phyloP scores from a whole-genome alignment of 2,113 vertebrate genomes.

The Myrmophylax atrothorax region DNA sequence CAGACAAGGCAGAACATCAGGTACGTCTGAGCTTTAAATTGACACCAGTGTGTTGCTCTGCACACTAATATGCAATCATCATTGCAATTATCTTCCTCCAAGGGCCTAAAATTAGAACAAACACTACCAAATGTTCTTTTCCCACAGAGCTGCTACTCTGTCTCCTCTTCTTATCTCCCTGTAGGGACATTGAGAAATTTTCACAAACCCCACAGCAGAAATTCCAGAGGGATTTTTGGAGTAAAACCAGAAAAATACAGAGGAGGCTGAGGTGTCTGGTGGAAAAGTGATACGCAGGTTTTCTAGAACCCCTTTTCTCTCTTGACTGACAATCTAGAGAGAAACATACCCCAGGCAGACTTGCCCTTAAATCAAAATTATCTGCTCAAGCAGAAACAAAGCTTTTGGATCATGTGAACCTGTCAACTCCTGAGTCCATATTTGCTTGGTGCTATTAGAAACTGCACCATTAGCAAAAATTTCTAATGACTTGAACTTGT shows the following conservation, averaged over 20 bases:
- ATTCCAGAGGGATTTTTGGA: not conserved
- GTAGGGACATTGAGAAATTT: not conserved
- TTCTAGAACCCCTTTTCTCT: not conserved
- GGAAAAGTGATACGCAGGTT: not conserved
- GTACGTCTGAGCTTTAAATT: not conserved
- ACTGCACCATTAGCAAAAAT: not conserved
- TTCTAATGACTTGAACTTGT: not conserved
- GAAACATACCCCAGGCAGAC: not conserved
- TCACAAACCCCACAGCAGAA: not conserved
- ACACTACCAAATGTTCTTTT: not conserved
- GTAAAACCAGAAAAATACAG: not conserved
- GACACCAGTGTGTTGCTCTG: not conserved
- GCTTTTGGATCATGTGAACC: not conserved
- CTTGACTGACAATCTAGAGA: not conserved
- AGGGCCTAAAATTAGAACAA: slow-evolving; percentile 10
- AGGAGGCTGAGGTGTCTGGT: not conserved
- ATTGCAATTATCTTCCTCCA: not conserved
- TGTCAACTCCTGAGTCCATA: not conserved
- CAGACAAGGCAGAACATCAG: not conserved
- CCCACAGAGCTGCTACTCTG: not conserved
- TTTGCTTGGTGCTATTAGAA: not conserved
- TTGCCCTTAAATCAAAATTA: not conserved
- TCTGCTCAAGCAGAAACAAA: not conserved
- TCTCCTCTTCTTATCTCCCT: not conserved
- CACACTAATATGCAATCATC: not conserved